A percentile compares a stretch with the other conserved stretches of the same genome.
Conservation (phyloP, 2,888 invertebrate genomes). For the Venusia cambrica region DNA sequence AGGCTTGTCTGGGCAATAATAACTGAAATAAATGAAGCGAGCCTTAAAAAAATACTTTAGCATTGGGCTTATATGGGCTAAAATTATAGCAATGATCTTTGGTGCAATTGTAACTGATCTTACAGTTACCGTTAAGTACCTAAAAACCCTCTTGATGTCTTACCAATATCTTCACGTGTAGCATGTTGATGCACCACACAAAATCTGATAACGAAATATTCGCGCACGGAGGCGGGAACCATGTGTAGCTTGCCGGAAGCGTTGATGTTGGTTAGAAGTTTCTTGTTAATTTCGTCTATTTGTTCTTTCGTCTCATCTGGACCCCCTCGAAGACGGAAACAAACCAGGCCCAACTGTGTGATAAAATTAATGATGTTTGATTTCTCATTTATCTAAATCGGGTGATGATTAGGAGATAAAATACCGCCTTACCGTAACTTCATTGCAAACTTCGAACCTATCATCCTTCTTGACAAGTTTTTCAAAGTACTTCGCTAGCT, state of each 20-base stretch:
- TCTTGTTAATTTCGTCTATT: conserved; percentile 89
- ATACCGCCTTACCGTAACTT: conserved; percentile 87
- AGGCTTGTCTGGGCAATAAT: no score
- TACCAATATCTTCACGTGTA: conserved; percentile 90
- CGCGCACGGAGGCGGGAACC: conserved; percentile 96
- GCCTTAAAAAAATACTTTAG: no score
- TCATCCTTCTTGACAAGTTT: conserved; percentile 88
- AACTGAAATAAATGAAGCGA: no score
- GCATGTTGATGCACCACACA: conserved; percentile 96
- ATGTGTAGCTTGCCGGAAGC: conserved; percentile 97
- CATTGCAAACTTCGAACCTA: conserved; percentile 95
- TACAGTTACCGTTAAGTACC: no score
- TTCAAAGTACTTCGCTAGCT: conserved; percentile 95
- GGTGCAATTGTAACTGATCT: no score
- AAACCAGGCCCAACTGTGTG: conserved; percentile 91
- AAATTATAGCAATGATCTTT: no score
- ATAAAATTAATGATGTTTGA: no score
- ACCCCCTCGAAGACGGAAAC: conserved; percentile 91
- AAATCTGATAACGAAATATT: conserved; percentile 95
- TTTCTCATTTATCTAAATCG: no score
- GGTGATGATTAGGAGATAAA: no score
- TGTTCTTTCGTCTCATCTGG: conserved; percentile 60
- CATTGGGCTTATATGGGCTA: no score
- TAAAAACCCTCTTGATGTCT: no score
- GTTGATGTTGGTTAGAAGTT: conserved; percentile 94